Conservation (phyloP, 2,797 vertebrate genomes). For the Amazona finschi region DNA sequence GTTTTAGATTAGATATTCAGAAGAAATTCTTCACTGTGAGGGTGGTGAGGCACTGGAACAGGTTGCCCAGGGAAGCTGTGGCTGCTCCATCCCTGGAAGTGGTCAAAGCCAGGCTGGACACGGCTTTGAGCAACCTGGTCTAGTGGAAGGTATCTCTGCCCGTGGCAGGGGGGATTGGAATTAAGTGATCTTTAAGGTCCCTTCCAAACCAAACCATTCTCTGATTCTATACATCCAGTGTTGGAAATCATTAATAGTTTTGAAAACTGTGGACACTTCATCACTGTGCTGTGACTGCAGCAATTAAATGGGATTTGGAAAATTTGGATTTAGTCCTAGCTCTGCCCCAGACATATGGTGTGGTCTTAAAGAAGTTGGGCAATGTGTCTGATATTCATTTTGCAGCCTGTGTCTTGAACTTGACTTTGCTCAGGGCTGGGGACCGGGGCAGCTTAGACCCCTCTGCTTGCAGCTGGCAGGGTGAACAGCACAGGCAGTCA, state of each 20-base stretch:
- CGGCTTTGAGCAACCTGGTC: neutral
- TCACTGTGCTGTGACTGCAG: neutral
- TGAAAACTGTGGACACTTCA: neutral
- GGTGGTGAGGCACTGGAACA: neutral
- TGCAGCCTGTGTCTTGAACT: neutral
- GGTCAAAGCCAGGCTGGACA: neutral
- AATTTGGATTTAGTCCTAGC: neutral
- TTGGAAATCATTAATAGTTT: neutral
- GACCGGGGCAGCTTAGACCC: neutral
- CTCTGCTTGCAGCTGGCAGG: neutral
- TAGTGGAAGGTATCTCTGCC: neutral
- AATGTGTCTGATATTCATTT: neutral
- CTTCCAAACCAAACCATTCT: neutral
- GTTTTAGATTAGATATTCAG: neutral
- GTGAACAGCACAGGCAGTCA: fast-evolving
- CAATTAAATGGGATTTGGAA: neutral
- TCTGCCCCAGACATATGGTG: neutral
- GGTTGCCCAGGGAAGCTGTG: neutral
- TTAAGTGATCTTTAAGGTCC: neutral
- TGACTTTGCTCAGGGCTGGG: neutral
- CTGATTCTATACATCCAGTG: neutral
- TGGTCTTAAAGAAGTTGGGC: neutral
- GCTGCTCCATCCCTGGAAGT: neutral
- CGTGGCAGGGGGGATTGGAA: neutral
- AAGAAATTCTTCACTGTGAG: neutral